Conservation (phyloP, 2,797 vertebrate species). For the Orientallactaga sibirica region DNA sequence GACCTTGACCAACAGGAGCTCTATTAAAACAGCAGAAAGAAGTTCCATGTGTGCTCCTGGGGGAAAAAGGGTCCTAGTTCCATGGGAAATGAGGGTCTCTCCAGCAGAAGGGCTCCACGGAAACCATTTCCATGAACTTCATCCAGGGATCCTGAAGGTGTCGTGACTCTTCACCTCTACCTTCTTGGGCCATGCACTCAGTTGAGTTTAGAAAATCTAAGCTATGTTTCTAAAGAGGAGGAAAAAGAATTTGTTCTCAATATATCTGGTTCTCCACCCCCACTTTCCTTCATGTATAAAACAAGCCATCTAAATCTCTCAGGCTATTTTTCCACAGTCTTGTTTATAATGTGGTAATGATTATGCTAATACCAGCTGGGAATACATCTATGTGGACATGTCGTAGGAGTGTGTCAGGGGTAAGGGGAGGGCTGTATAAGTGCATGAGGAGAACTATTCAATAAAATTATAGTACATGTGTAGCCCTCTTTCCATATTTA, state of each 20-base stretch:
- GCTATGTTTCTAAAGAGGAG: constrained; percentile 26
- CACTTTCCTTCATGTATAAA: constrained; percentile 76
- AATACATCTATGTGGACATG: constrained; percentile 71
- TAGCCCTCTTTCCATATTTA: constrained; percentile 87
- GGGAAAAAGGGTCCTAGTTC: constrained; percentile 45
- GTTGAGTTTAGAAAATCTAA: constrained; percentile 62
- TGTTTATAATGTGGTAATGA: constrained; percentile 81
- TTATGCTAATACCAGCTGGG: constrained; percentile 80
- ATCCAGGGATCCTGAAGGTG: constrained; percentile 30
- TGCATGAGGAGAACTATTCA: constrained; percentile 67
- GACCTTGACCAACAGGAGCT: constrained; percentile 64
- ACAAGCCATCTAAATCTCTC: constrained; percentile 74
- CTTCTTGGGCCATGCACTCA: constrained; percentile 62
- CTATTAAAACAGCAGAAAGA: constrained; percentile 59
- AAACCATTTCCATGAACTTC: constrained; percentile 23
- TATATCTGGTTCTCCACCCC: constrained; percentile 67
- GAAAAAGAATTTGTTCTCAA: constrained; percentile 54
- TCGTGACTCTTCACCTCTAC: constrained; percentile 44
- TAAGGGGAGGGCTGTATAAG: constrained; percentile 56
- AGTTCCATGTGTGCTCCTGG: constrained; percentile 43
- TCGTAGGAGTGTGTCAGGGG: constrained; percentile 15
- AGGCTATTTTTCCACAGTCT: constrained; percentile 75
- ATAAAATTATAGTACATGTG: constrained; percentile 82
- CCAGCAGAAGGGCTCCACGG: background rate
- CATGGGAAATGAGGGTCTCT: constrained; percentile 34